Base-by-base conservation (phyloP, 92 coral and sea anemone genomes). In the Parazoanthus swiftii region DNA sequence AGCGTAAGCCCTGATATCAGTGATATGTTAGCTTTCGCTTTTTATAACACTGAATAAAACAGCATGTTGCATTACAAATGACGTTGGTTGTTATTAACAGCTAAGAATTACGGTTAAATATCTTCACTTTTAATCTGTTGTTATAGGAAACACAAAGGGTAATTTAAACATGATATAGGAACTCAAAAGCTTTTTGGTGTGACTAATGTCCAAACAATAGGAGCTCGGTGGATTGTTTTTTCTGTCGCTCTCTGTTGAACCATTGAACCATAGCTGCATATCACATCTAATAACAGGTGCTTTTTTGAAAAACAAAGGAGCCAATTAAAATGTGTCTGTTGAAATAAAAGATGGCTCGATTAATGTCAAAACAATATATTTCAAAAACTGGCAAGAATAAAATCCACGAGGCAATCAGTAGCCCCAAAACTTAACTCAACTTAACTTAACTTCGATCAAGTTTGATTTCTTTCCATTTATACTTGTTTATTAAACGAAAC, bases 321-420 rank as follows among this genome's bases (percentile, higher is more conserved):
- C 38, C 82, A 79, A 79, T 79, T 79, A 79, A 79, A 26, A 44
- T 11, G 42, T 79, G 51, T 79, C 44, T 79, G 82, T 79, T 50
- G 67, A 79, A 16, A 48, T 26, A 14, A 79, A 79, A 46, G 43
- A 54, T 76, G 26, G 54, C 54, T 20, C 10, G 54, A 39, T 39
- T 16, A 37, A 75, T 18, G 46, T 76, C 23, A 79, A 78, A 79
- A 46, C 82, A 79, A 51, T 79, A 79, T 79, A 48, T 48, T 25
- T 23, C 35, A 44, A 21, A 46, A 79, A 15, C 66, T 51, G 37
- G 63, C 5, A 0, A 25, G 23, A 25, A 79, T 29, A 73, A 73
- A 73, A n/a, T 73, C 77, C 77, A 73, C 77, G 77, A 29, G 77
- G 43, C 8, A 73, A 10, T 48, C 11, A 48, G 11, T 33, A 37